Evolutionary conservation across 64 coral and sea anemone genomes (phyloP).

Genomic region (Catalaphyllia jardinei): DNA sequence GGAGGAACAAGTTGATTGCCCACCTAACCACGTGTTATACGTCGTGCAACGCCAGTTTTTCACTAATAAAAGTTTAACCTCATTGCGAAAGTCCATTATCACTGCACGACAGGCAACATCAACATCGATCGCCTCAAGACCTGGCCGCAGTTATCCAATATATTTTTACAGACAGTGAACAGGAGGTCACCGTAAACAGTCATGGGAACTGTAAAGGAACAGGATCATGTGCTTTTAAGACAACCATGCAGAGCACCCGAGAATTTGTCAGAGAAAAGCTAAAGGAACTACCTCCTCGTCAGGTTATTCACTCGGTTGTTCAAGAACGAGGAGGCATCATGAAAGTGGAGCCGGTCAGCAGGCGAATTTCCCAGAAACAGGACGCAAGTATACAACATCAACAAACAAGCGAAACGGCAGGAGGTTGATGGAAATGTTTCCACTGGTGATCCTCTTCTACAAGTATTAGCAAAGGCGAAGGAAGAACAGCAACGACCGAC

Average conservation of each 20-base stretch:
- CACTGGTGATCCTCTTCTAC: constrained; percentile 26
- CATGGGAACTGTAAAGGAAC: constrained; percentile 14
- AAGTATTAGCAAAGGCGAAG: constrained; percentile 43
- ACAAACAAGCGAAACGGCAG: constrained; percentile 28
- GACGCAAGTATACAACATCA: constrained; percentile 29
- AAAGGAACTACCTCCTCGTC: constrained; percentile 30
- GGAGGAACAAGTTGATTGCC: neutral
- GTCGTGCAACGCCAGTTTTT: constrained; percentile 10
- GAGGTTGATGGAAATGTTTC: neutral
- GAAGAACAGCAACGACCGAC: constrained; percentile 48
- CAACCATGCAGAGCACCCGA: constrained; percentile 54
- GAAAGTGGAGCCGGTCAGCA: constrained; percentile 40
- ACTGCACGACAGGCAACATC: too few species aligned
- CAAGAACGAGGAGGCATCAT: constrained; percentile 28
- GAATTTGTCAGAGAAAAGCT: constrained; percentile 38
- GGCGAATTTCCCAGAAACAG: constrained; percentile 41
- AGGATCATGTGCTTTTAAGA: constrained; percentile 9
- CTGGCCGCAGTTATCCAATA: constrained; percentile 24
- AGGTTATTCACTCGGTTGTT: constrained; percentile 16
- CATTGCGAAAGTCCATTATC: too few species aligned
- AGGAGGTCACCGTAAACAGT: constrained; percentile 8
- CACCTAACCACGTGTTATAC: neutral
- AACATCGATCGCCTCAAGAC: constrained; percentile 44
- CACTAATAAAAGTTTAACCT: too few species aligned
- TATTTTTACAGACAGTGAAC: constrained; percentile 6